Conservation (phyloP, 2,113 vertebrate genomes). For the Oophaga pumilio region DNA sequence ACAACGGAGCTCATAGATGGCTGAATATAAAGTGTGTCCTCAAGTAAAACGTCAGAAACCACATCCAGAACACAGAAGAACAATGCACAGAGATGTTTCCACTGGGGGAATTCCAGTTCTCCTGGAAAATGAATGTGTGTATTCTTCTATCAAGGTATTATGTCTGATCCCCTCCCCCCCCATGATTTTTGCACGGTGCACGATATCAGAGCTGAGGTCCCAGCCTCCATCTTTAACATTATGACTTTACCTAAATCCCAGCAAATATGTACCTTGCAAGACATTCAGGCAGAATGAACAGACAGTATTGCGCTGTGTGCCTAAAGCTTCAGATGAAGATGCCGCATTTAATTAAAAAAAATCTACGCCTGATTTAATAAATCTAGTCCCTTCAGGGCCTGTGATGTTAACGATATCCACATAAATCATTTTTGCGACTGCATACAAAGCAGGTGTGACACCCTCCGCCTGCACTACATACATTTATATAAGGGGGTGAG, state of each 20-base stretch:
- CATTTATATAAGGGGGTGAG: no score
- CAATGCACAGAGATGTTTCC: neutral
- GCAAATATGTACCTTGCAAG: neutral
- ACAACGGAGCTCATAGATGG: no score
- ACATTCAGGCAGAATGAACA: neutral
- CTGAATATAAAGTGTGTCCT: no score
- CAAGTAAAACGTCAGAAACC: no score
- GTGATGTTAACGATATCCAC: neutral
- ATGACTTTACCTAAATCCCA: neutral
- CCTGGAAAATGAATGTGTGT: neutral
- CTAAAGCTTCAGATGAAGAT: neutral
- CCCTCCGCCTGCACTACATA: neutral
- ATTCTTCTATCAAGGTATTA: neutral
- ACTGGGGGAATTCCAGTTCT: neutral
- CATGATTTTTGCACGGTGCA: neutral
- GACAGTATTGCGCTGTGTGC: neutral
- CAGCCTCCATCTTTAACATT: neutral
- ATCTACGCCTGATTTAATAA: conserved; percentile 1
- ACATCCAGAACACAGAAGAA: neutral
- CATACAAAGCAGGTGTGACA: conserved; percentile 7
- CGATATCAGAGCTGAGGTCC: neutral
- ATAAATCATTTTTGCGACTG: neutral
- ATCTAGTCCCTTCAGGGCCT: neutral
- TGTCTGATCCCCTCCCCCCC: no score
- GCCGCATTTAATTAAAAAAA: conserved; percentile 47